These are phyloP conservation scores for Aplochiton taeniatus DNA, from an alignment of 2,797 vertebrate species.

Conservation along the genomic window DNA sequence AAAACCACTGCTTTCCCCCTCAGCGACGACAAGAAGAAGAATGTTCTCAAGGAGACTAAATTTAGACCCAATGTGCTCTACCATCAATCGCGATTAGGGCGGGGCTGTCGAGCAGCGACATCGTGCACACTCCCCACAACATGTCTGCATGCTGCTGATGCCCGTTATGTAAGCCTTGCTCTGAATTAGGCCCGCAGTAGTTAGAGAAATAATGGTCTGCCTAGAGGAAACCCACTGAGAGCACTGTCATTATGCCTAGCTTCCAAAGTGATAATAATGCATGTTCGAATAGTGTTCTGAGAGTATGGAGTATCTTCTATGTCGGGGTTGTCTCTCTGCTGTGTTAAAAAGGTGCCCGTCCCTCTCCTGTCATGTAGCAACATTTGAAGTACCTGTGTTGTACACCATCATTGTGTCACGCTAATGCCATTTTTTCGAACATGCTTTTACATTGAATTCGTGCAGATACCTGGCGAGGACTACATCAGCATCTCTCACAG, in stretches of 20 bases:
- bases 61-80: constrained; percentile 71
- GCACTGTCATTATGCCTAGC: constrained; percentile 13
- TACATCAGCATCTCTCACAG: constrained; percentile 31
- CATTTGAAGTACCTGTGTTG: too few species aligned
- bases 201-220: not conserved
- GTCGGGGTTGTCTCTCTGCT: not conserved
- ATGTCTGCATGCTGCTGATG: constrained; percentile 46
- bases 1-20: constrained; percentile 65
- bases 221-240: constrained; percentile 21
- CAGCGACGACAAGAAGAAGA: constrained; percentile 58
- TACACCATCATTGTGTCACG: too few species aligned
- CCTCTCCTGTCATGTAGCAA: too few species aligned
- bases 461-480: not conserved
- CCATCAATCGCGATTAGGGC: constrained; percentile 72
- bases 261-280: constrained; percentile 8
- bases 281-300: too few species aligned
- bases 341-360: not conserved
- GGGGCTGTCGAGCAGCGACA: constrained; percentile 15
- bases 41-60: constrained; percentile 67
- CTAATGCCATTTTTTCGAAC: too few species aligned
- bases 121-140: too few species aligned
- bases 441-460: too few species aligned
- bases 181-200: constrained; percentile 26
- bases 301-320: not conserved
- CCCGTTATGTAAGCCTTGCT: constrained; percentile 58